Percentiles rank a stretch among this genome's conserved stretches.
Evolutionary conservation across 2,888 invertebrate genomes (phyloP).

Genomic region (Pseudanteris insignis): DNA sequence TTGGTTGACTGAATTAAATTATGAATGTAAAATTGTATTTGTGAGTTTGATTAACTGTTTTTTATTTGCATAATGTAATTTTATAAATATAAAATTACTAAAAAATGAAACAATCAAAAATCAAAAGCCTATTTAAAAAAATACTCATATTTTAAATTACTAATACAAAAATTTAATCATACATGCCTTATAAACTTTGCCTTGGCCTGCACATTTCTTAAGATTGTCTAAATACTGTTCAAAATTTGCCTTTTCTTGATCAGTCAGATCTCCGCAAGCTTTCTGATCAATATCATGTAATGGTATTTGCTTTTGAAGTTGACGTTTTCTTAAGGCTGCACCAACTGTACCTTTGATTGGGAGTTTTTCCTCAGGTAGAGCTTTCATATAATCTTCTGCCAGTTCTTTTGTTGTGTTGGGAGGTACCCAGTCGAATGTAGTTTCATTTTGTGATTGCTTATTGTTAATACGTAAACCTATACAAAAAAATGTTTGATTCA

Average conservation of each 20-base stretch:
- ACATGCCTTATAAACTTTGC: constrained; percentile 73
- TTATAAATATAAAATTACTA: too few species aligned
- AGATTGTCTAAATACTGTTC: constrained; percentile 71
- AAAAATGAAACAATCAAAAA: too few species aligned
- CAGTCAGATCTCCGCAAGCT: constrained; percentile 70
- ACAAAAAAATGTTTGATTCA: too few species aligned
- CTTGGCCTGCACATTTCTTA: constrained; percentile 79
- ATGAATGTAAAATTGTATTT: too few species aligned
- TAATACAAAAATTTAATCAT: too few species aligned
- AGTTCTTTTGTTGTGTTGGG: constrained; percentile 73
- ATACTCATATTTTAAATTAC: too few species aligned
- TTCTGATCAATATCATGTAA: constrained; percentile 81
- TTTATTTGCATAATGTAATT: too few species aligned
- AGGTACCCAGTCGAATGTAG: constrained; percentile 80
- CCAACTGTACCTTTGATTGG: constrained; percentile 85
- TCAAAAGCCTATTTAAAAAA: too few species aligned
- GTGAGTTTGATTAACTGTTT: too few species aligned
- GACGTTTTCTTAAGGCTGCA: constrained; percentile 79
- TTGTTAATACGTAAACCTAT: constrained; percentile 70
- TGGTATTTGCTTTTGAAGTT: constrained; percentile 85
- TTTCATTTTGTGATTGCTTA: constrained; percentile 71
- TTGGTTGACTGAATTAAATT: too few species aligned
- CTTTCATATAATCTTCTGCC: constrained; percentile 73
- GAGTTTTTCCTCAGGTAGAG: constrained; percentile 69
- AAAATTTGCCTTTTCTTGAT: constrained; percentile 67